Percentiles rank a stretch among this genome's conserved stretches.
Evolutionary conservation across 2,888 invertebrate genomes (phyloP).

Genomic region (Nasonia oneida): DNA sequence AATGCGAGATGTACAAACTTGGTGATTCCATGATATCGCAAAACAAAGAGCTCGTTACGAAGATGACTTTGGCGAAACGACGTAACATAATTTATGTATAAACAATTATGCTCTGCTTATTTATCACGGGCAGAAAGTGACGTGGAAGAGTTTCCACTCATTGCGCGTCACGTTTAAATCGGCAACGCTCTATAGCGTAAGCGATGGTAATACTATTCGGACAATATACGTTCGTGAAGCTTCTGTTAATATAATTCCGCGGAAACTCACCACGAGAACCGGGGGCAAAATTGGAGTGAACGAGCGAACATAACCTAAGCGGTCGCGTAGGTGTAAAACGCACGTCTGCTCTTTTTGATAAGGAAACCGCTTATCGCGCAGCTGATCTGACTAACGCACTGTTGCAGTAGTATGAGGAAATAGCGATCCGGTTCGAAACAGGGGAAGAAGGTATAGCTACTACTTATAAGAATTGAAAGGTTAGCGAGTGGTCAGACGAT

Average conservation of each 20-base stretch:
- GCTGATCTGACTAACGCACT: neutral
- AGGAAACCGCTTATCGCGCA: neutral
- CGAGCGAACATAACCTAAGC: neutral
- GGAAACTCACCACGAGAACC: neutral
- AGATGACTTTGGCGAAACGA: constrained; percentile 37
- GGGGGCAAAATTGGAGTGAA: no score
- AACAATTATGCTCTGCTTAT: neutral
- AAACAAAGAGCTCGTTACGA: constrained; percentile 32
- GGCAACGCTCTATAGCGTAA: neutral
- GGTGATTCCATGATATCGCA: constrained; percentile 34
- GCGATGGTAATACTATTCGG: neutral
- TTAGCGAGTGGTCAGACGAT: neutral
- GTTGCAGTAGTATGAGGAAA: neutral
- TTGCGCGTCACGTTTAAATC: neutral
- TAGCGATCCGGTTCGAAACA: no score
- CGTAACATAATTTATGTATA: constrained; percentile 41
- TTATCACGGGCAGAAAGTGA: neutral
- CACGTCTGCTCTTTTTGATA: neutral
- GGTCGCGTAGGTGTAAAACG: neutral
- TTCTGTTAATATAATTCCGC: neutral
- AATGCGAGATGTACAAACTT: constrained; percentile 24
- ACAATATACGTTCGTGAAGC: neutral
- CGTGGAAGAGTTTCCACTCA: neutral
- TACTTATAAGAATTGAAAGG: neutral
- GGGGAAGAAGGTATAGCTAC: neutral